Conservation (phyloP, 2,113 vertebrate species). For the Oncorhynchus gorbuscha region DNA sequence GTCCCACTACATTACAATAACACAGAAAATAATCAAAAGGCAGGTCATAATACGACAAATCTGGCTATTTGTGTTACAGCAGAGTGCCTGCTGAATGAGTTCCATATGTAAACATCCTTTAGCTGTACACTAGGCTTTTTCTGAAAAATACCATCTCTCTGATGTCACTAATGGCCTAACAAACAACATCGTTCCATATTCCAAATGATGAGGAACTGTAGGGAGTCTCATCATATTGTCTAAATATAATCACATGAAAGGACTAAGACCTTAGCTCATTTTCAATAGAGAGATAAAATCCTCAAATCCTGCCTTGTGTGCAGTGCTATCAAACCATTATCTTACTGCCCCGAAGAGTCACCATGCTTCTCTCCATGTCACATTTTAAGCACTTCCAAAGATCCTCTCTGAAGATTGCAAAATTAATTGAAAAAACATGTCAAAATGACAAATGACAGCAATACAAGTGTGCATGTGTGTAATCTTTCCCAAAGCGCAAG, state of each 20-base stretch:
- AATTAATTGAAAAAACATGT: conserved; percentile 7
- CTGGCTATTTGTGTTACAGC: too few relatives aligned
- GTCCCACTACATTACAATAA: neutral
- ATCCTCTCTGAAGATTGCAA: neutral
- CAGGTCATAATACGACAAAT: neutral
- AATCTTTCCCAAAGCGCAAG: neutral
- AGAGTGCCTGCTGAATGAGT: too few relatives aligned
- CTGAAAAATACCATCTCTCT: too few relatives aligned
- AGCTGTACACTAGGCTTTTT: too few relatives aligned
- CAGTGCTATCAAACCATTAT: neutral
- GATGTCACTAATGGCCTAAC: too few relatives aligned
- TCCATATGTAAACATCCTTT: too few relatives aligned
- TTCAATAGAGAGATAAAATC: neutral
- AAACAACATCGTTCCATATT: too few relatives aligned
- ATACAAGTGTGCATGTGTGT: conserved; percentile 4
- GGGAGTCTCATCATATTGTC: neutral
- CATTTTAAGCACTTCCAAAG: neutral
- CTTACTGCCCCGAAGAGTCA: neutral
- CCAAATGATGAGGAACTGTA: too few relatives aligned
- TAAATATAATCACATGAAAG: neutral
- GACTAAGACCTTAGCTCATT: neutral
- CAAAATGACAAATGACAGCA: conserved; percentile 1
- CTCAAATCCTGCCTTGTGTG: neutral
- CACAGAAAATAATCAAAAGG: neutral
- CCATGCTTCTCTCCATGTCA: neutral